Percentiles rank a stretch among this genome's conserved stretches.
These are phyloP conservation scores for Galerucella pusilla DNA, from an alignment of 2,888 invertebrate species.

Conservation along the genomic window DNA sequence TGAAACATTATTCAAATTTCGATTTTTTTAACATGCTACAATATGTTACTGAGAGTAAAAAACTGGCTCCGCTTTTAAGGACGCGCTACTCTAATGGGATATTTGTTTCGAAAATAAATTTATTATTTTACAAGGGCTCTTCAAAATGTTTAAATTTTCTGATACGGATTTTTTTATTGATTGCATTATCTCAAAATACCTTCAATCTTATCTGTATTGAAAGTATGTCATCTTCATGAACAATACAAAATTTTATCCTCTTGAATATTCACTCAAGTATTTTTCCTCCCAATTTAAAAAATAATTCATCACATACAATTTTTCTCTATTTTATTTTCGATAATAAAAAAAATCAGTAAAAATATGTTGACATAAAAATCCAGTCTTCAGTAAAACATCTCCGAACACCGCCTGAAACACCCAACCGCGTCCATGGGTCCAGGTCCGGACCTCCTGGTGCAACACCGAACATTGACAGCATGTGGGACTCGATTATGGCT, in stretches of 20 bases:
- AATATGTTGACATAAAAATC: slow-evolving; percentile 19
- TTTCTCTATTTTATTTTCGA: not conserved
- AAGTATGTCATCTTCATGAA: too few species aligned
- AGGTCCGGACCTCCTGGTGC: slow-evolving; percentile 35
- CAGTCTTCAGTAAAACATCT: slow-evolving; percentile 20
- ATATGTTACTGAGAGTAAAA: slow-evolving; percentile 15
- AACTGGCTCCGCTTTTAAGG: slow-evolving; percentile 11
- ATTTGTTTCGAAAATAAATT: slow-evolving; percentile 17
- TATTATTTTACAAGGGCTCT: not conserved
- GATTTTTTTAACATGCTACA: slow-evolving; percentile 31
- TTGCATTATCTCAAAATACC: too few species aligned
- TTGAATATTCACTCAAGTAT: too few species aligned
- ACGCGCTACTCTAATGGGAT: slow-evolving; percentile 21
- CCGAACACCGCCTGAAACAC: slow-evolving; percentile 25
- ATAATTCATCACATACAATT: not conserved
- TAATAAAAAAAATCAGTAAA: not conserved
- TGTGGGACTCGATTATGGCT: slow-evolving; percentile 53
- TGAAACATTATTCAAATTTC: slow-evolving; percentile 41
- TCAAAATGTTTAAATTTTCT: not conserved
- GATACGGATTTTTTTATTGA: too few species aligned
- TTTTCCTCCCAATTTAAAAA: too few species aligned
- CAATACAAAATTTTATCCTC: too few species aligned
- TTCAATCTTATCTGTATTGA: too few species aligned
- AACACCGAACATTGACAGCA: slow-evolving; percentile 50
- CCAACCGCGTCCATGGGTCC: slow-evolving; percentile 31